These are phyloP conservation scores for Stigmatopora nigra DNA, from an alignment of 2,113 vertebrate genomes.

Conservation along the genomic window DNA sequence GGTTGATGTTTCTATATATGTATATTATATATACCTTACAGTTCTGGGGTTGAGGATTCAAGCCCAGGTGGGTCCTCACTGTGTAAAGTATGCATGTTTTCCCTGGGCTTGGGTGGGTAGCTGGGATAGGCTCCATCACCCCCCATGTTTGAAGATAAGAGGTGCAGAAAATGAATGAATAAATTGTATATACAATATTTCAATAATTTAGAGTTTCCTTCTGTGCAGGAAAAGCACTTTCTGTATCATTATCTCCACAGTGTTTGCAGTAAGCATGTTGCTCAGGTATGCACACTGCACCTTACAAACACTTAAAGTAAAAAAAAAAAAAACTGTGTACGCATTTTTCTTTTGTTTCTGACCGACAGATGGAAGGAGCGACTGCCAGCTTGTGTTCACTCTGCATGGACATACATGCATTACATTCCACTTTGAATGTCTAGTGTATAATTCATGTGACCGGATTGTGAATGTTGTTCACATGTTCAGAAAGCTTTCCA, in stretches of 20 bases:
- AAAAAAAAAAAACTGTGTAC: background rate
- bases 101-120: no score
- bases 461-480: slow-evolving; percentile 46
- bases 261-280: background rate
- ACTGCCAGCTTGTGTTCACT: slow-evolving; percentile 9
- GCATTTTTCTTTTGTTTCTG: slow-evolving; percentile 23
- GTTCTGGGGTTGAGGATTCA: no score
- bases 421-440: slow-evolving; percentile 28
- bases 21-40: no score
- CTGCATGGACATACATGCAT: slow-evolving; percentile 13
- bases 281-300: slow-evolving; percentile 13
- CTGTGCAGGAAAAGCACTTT: slow-evolving; percentile 2
- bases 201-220: slow-evolving; percentile 9
- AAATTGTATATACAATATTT: slow-evolving; percentile 12
- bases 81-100: no score
- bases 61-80: no score
- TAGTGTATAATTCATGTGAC: slow-evolving; percentile 46
- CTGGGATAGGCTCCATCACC: no score
- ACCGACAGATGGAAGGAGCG: slow-evolving; percentile 5
- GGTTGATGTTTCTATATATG: slow-evolving; percentile 22
- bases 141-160: no score
- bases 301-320: slow-evolving; percentile 11
- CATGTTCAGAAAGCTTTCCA: slow-evolving; percentile 38
- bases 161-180: no score
- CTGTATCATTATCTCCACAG: slow-evolving; percentile 7